These are phyloP conservation scores for Melanerpes aurifrons DNA, from an alignment of 2,113 vertebrate species.

Conservation along the genomic window DNA sequence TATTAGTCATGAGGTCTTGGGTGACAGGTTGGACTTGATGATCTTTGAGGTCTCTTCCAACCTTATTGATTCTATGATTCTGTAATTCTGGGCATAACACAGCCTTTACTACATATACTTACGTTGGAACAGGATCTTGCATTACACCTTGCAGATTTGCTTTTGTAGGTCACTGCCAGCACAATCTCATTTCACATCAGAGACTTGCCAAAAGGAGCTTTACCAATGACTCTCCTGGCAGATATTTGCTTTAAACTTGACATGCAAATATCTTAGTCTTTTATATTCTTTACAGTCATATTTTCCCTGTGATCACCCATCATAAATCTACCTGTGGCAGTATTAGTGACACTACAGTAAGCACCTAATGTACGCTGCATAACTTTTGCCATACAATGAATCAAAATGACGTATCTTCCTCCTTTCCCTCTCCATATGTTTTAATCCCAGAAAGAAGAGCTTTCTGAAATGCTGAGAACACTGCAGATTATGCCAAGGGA, in stretches of 20 bases:
- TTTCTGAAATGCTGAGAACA: not conserved
- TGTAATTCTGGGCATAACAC: too few species aligned
- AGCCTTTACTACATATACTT: not conserved
- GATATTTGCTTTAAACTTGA: not conserved
- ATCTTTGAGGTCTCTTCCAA: too few species aligned
- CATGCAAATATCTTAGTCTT: not conserved
- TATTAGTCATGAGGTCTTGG: too few species aligned
- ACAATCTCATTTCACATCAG: not conserved
- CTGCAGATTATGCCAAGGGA: not conserved
- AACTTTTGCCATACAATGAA: not conserved
- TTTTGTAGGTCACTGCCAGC: not conserved
- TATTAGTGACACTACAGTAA: slow-evolving; percentile 61
- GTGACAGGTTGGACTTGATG: too few species aligned
- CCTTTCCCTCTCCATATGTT: slow-evolving; percentile 1
- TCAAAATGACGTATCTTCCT: slow-evolving; percentile 35
- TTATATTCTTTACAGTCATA: not conserved
- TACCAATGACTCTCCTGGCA: not conserved
- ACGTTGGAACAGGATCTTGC: not conserved
- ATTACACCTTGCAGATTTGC: not conserved
- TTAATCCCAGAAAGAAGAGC: not conserved
- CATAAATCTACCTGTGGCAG: slow-evolving; percentile 35
- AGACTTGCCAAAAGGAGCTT: not conserved
- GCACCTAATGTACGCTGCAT: slow-evolving; percentile 35
- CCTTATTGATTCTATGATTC: too few species aligned
- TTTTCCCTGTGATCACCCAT: slow-evolving; percentile 3